Conservation (phyloP, 2,113 vertebrate genomes). For the Lipotes vexillifer region DNA sequence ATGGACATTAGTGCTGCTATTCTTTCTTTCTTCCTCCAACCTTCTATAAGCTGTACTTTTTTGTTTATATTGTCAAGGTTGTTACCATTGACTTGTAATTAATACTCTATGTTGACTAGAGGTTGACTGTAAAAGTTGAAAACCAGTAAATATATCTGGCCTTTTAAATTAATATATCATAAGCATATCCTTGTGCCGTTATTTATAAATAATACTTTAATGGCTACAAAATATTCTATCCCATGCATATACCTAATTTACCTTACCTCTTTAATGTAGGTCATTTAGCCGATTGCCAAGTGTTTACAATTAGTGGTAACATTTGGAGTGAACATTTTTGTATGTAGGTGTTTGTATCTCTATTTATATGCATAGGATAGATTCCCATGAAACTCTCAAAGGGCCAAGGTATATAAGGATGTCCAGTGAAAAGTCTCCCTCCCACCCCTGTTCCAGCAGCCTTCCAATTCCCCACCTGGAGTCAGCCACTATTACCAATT, state of each 20-base stretch:
- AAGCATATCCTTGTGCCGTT: neutral
- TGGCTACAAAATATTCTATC: neutral
- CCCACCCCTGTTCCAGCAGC: neutral
- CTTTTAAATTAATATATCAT: slow-evolving; percentile 1
- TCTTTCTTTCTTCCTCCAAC: neutral
- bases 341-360: neutral
- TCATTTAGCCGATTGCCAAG: neutral
- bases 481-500: neutral
- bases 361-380: neutral
- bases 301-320: slow-evolving; percentile 20
- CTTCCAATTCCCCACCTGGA: neutral
- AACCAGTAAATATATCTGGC: neutral
- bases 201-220: slow-evolving; percentile 20
- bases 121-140: slow-evolving; percentile 10
- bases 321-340: slow-evolving; percentile 19
- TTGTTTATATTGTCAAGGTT: slow-evolving; percentile 9
- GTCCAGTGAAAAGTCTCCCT: neutral
- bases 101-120: neutral
- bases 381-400: neutral
- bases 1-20: neutral
- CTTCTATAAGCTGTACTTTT: neutral
- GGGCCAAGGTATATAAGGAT: neutral
- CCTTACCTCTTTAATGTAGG: neutral
- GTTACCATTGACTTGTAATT: slow-evolving; percentile 9
- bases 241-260: neutral